These are phyloP conservation scores for Caenorhabditis uteleia DNA, from an alignment of 2,888 invertebrate species.

Conservation along the genomic window DNA sequence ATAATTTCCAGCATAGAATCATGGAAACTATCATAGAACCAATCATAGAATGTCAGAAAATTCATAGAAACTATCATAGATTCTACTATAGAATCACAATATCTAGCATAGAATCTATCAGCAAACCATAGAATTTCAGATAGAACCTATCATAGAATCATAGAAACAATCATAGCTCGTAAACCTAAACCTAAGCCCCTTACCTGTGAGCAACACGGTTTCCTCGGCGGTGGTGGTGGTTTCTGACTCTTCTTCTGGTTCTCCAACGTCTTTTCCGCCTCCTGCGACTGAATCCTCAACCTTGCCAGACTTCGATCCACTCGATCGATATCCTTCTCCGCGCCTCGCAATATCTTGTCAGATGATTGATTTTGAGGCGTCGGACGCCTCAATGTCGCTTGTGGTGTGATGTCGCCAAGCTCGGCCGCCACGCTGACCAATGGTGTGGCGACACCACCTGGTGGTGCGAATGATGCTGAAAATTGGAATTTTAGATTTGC, in stretches of 20 bases:
- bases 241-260: constrained; percentile 21
- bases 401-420: constrained; percentile 30
- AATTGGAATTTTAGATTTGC: constrained; percentile 1
- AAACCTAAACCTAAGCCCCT: too few species aligned
- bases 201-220: constrained; percentile 52
- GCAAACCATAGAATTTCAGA: too few species aligned
- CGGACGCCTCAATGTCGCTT: constrained; percentile 30
- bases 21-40: too few species aligned
- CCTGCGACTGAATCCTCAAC: constrained; percentile 10
- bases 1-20: too few species aligned
- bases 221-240: constrained; percentile 51
- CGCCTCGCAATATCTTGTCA: constrained; percentile 34
- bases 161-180: too few species aligned
- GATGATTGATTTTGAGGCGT: too few species aligned
- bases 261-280: not conserved
- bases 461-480: constrained; percentile 42
- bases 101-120: too few species aligned
- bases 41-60: too few species aligned
- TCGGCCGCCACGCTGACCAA: constrained; percentile 38
- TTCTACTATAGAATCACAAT: too few species aligned
- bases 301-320: constrained; percentile 41
- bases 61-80: too few species aligned
- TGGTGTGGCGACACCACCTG: constrained; percentile 50
- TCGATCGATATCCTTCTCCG: constrained; percentile 47
- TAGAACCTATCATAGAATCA: too few species aligned